phyloP scores from a whole-genome alignment of 2,797 vertebrate species.

The Rhodeus uyekii region DNA sequence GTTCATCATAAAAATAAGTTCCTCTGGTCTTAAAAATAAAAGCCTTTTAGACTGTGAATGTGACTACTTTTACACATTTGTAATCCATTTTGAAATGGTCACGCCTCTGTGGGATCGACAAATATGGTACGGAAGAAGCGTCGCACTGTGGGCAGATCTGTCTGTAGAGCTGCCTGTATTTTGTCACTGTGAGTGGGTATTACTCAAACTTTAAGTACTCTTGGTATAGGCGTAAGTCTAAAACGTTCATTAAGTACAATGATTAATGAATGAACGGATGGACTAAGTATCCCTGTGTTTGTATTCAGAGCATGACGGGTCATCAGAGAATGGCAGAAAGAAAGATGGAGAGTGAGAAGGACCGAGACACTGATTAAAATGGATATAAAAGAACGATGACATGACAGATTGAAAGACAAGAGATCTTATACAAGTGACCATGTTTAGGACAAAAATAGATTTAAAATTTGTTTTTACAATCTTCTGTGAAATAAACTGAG shows the following conservation, averaged over 20 bases:
- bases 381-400: not conserved
- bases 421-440: not conserved
- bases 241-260: conserved; percentile 37
- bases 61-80: conserved; percentile 26
- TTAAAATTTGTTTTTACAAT: not conserved
- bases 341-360: not conserved
- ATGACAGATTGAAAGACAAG: not conserved
- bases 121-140: conserved; percentile 1
- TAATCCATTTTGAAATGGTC: conserved; percentile 27
- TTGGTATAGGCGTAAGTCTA: conserved; percentile 20
- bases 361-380: not conserved
- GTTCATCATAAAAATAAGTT: conserved; percentile 16
- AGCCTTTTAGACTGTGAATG: conserved; percentile 32
- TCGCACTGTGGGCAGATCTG: not conserved
- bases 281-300: not conserved
- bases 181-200: conserved; percentile 15
- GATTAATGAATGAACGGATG: conserved; percentile 26
- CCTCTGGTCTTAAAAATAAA: conserved; percentile 19
- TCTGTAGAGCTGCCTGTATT: not conserved
- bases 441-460: not conserved
- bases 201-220: conserved; percentile 33
- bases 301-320: conserved; percentile 12
- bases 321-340: conserved; percentile 20
- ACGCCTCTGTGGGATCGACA: conserved; percentile 15
- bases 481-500: not conserved